Conservation (phyloP, 2,113 vertebrate genomes). For the Morone saxatilis region DNA sequence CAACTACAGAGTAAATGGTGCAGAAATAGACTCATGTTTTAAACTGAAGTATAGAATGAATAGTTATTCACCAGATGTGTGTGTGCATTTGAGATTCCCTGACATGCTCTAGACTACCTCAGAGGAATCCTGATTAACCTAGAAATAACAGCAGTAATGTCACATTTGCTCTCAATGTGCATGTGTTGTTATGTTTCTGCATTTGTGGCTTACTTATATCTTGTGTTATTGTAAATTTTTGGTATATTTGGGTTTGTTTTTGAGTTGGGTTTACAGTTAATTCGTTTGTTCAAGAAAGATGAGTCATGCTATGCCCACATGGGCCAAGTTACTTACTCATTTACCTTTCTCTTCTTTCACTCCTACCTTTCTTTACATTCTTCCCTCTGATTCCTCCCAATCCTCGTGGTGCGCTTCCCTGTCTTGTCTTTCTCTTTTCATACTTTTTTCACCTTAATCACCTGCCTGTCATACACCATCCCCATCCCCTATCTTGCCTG, state of each 20-base stretch:
- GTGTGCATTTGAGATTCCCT: not conserved
- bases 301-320: not conserved
- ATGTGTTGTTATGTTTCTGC: not conserved
- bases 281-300: not conserved
- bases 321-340: not conserved
- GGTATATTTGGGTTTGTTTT: not conserved
- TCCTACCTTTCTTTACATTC: not conserved
- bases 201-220: not conserved
- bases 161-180: not conserved
- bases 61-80: not conserved
- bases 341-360: constrained; percentile 1
- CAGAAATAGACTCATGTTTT: constrained; percentile 25
- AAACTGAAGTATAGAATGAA: not conserved
- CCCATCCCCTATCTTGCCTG: not conserved
- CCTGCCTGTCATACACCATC: not conserved
- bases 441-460: constrained; percentile 9
- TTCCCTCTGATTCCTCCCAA: not conserved
- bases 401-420: not conserved
- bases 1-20: constrained; percentile 12
- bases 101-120: not conserved
- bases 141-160: constrained; percentile 25
- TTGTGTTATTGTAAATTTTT: not conserved
- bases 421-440: not conserved
- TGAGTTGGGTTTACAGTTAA: not conserved
- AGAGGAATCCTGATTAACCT: constrained; percentile 23